Evolutionary conservation across 2,888 invertebrate genomes (phyloP), one percentile per base, ranked within the genome.

Genomic region (Phengaris alcon): DNA sequence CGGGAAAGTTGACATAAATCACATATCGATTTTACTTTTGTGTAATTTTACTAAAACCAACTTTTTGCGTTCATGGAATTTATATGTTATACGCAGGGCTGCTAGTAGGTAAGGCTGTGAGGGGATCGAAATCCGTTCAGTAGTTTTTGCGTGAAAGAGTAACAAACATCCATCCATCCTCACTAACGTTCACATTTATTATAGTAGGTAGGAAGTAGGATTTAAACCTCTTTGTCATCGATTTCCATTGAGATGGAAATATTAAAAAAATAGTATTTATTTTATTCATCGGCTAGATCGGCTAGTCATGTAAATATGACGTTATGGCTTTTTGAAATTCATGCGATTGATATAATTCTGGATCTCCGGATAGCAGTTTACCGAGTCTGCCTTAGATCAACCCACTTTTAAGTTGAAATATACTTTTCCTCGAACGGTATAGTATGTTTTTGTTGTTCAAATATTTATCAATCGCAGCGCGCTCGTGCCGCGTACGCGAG

Each of bases 381-480:
- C 64, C 12, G 35, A 64, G 64, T 64, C 64, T 64, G 64, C 35
- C 64, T 64, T 64, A 64, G 13, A 64, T 64, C 64, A 69, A 48
- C 69, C 48, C 13, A 52, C 51, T 70, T 22, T 70, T 10, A 22
- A 51, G 10, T 51, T 12, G 70, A 52, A 70, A 70, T 73, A 70
- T 52, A 70, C 70, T 48, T 70, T 70, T 79, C 76, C 74, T 74
- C 76, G 77, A 77, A 75, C 76, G 68, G 5, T 54, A 15, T 72
- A 35, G 76, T 70, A 75, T 73, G 59, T 76, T 74, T 55, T 59
- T 76, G 70, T 72, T 75, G 52, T 75, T 70, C 51, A 79, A 79
- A 79, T 78, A 79, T 79, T 79, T 77, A 79, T 76, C 75, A 70
- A 70, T 70, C 70, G 70, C 70, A 48, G 70, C 22, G 52, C 51